Percentiles rank a stretch among this genome's conserved stretches.
These are phyloP conservation scores for Armadillidium nasatum DNA, from an alignment of 1,140 invertebrate species.

Conservation along the genomic window DNA sequence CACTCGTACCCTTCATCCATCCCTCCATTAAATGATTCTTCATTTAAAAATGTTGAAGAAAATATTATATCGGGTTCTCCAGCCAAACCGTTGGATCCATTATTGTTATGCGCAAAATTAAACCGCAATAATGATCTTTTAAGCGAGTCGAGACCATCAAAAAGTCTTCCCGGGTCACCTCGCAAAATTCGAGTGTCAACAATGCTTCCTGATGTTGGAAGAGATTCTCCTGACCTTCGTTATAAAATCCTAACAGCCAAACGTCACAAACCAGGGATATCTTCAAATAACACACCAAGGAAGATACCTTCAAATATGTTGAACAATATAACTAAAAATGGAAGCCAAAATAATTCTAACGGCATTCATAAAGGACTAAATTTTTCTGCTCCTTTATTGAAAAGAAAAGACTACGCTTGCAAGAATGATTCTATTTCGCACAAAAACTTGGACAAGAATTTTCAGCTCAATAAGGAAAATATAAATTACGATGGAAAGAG, in stretches of 20 bases:
- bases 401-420: background rate
- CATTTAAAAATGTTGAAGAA: no score
- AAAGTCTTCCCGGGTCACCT: slow-evolving; percentile 40
- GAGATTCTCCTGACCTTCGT: slow-evolving; percentile 41
- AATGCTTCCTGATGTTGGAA: slow-evolving; percentile 40
- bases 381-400: background rate
- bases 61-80: no score
- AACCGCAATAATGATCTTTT: slow-evolving; percentile 33
- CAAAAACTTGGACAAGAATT: background rate
- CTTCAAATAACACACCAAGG: background rate
- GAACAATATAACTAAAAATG: no score
- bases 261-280: background rate
- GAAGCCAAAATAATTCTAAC: no score
- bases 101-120: slow-evolving; percentile 35
- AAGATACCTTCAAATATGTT: no score
- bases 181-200: slow-evolving; percentile 42
- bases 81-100: slow-evolving; percentile 20
- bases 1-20: slow-evolving; percentile 42
- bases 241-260: slow-evolving; percentile 19
- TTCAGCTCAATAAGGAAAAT: background rate
- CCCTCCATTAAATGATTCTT: slow-evolving; percentile 21
- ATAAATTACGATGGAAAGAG: background rate
- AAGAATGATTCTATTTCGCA: background rate
- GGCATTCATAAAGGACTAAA: background rate
- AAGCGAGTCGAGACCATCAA: slow-evolving; percentile 32